These are phyloP conservation scores for Myrmecophaga tridactyla DNA, from an alignment of 2,113 vertebrate genomes.

Conservation along the genomic window DNA sequence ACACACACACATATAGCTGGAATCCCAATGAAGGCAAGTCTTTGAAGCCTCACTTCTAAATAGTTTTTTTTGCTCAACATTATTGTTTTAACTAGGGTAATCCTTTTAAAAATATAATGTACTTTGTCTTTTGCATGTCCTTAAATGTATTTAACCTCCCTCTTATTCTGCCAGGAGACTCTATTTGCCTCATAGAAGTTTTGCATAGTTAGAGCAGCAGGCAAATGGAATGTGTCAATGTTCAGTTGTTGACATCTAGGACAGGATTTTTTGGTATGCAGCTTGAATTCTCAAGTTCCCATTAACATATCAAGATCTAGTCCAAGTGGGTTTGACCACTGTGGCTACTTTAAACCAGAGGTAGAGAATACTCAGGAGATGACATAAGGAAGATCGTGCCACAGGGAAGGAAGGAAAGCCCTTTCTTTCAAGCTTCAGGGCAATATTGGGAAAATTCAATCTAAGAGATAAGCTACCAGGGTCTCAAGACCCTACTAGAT, in stretches of 20 bases:
- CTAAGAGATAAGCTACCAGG: neutral
- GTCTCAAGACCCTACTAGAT: neutral
- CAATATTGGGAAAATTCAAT: neutral
- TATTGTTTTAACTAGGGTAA: constrained; percentile 19
- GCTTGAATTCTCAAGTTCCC: constrained; percentile 40
- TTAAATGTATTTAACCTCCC: constrained; percentile 24
- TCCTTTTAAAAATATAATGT: constrained; percentile 4
- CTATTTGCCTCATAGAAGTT: constrained; percentile 47
- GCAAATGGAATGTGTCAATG: constrained; percentile 30
- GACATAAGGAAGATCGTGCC: neutral
- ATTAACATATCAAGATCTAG: constrained; percentile 38
- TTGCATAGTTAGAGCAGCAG: constrained; percentile 34
- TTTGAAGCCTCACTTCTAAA: constrained; percentile 27
- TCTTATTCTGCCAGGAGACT: constrained; percentile 31
- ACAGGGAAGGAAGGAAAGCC: neutral
- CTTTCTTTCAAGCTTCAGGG: neutral
- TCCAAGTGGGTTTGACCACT: neutral
- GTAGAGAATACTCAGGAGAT: neutral
- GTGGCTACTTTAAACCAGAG: neutral
- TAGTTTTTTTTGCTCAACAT: neutral
- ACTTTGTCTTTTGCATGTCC: constrained; percentile 28
- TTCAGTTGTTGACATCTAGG: neutral
- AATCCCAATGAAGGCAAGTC: neutral
- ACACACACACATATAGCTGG: neutral
- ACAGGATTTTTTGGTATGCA: neutral